A percentile compares a stretch with the other conserved stretches of the same genome.
phyloP scores from a whole-genome alignment of 2,797 vertebrate species.

The Lacerta agilis region DNA sequence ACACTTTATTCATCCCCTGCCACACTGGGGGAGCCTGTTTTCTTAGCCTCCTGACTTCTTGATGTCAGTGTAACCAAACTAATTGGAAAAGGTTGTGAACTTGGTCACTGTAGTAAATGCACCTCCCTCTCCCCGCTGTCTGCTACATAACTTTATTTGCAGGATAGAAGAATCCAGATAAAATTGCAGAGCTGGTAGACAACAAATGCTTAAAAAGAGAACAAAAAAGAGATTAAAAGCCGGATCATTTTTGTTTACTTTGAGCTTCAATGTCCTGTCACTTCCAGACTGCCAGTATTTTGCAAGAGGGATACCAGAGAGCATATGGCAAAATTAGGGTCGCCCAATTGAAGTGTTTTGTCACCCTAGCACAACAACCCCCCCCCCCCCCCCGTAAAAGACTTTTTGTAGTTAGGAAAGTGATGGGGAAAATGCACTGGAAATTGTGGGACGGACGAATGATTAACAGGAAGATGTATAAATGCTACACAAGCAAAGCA shows the following conservation, averaged over 20 bases:
- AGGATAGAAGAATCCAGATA: not conserved
- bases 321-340: too few relatives aligned
- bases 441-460: too few relatives aligned
- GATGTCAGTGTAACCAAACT: constrained; percentile 38
- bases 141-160: not conserved
- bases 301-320: too few relatives aligned
- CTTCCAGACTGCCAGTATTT: too few relatives aligned
- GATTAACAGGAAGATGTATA: too few relatives aligned
- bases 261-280: too few relatives aligned
- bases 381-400: too few relatives aligned
- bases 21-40: constrained; percentile 34
- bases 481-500: too few relatives aligned
- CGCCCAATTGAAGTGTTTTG: too few relatives aligned
- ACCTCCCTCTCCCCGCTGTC: rapidly evolving
- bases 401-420: too few relatives aligned
- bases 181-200: not conserved
- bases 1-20: constrained; percentile 24
- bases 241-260: not conserved
- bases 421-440: too few relatives aligned
- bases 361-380: too few relatives aligned
- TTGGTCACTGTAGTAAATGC: not conserved
- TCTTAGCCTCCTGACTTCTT: constrained; percentile 30
- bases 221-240: not conserved
- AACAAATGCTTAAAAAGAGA: not conserved
- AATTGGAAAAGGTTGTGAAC: not conserved